These are phyloP conservation scores for Drosophila albomicans DNA, from an alignment of 1,140 invertebrate genomes.

Conservation along the genomic window DNA sequence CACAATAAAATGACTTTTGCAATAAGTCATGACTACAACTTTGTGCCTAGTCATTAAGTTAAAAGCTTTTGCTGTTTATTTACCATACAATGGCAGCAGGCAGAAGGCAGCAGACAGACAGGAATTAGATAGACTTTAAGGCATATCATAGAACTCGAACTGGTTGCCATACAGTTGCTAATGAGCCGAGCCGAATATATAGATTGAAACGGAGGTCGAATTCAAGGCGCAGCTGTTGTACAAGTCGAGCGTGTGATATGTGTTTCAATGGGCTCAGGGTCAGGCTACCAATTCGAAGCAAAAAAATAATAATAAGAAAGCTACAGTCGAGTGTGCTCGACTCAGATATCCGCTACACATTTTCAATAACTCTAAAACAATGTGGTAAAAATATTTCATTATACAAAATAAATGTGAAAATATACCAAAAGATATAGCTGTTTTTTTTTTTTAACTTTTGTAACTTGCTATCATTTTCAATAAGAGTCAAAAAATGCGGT, in stretches of 20 bases:
- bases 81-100: background rate
- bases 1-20: conserved; percentile 20
- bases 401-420: no score
- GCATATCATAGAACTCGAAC: background rate
- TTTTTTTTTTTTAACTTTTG: no score
- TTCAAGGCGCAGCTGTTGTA: conserved; percentile 26
- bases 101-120: background rate
- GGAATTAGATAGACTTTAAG: conserved; percentile 24
- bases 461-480: no score
- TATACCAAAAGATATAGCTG: no score
- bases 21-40: conserved; percentile 13
- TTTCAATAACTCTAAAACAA: no score
- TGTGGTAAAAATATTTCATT: no score
- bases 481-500: no score
- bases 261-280: conserved; percentile 5
- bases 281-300: conserved; percentile 5
- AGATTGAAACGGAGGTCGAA: conserved; percentile 5
- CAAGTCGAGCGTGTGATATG: conserved; percentile 20
- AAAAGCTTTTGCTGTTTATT: conserved; percentile 57
- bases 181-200: conserved; percentile 21
- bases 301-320: background rate
- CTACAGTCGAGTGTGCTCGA: no score
- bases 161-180: conserved; percentile 14
- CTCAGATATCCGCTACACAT: no score
- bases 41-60: conserved; percentile 57